Evolutionary conservation across 2,113 vertebrate genomes (phyloP).

Genomic region (Myrmophylax atrothorax): DNA sequence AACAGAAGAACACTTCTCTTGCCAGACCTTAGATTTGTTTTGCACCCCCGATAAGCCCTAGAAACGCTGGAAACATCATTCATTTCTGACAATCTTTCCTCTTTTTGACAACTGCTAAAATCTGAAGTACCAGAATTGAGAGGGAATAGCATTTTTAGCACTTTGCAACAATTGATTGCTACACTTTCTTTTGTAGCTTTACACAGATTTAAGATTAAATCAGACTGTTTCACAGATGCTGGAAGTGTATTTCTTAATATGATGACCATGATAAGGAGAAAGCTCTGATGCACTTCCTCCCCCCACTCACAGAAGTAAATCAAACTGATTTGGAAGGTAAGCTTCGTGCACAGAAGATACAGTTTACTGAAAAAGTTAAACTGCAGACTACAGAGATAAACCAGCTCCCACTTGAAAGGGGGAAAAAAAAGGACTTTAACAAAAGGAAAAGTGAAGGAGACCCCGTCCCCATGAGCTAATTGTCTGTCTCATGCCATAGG

Average conservation of each 20-base stretch:
- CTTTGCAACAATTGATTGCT: neutral
- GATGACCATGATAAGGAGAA: neutral
- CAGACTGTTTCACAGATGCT: neutral
- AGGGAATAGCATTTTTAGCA: neutral
- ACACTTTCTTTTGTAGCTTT: neutral
- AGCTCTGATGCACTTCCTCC: neutral
- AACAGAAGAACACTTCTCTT: neutral
- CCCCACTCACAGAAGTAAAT: neutral
- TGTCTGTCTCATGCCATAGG: slow-evolving; percentile 26
- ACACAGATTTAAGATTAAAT: neutral
- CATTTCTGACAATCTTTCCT: neutral
- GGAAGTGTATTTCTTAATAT: neutral
- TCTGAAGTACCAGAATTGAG: neutral
- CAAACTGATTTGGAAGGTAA: neutral
- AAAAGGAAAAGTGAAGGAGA: neutral
- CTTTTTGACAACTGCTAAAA: neutral
- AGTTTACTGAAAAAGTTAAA: neutral
- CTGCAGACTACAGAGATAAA: neutral
- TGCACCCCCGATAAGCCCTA: neutral
- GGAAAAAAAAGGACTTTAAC: neutral
- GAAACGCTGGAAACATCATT: neutral
- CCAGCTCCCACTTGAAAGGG: neutral
- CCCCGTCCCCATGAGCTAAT: neutral
- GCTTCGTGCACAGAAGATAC: neutral
- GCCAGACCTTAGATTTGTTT: neutral